These are phyloP conservation scores for Brachionus rotundiformis DNA, from an alignment of 1,140 invertebrate genomes.

Conservation along the genomic window DNA sequence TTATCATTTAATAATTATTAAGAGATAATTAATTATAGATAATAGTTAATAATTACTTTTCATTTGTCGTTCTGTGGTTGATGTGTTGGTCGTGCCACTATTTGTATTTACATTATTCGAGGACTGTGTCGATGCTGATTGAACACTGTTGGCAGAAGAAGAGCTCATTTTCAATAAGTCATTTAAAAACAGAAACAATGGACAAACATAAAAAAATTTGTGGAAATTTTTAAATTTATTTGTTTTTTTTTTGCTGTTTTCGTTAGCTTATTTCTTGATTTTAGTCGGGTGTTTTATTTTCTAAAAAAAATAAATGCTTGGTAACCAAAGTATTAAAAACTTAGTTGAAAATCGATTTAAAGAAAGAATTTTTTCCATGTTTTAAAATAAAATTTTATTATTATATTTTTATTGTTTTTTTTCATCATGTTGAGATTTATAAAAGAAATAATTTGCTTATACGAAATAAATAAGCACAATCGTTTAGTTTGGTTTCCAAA, in stretches of 20 bases:
- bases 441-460: neutral
- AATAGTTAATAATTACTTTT: neutral
- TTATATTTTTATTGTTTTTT: conserved; percentile 10
- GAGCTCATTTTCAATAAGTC: conserved; percentile 21
- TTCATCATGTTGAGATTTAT: conserved; percentile 20
- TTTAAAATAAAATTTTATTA: conserved; percentile 23
- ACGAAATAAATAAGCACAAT: neutral
- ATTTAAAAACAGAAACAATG: conserved; percentile 18
- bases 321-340: neutral
- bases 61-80: conserved; percentile 33
- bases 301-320: neutral
- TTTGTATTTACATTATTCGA: conserved; percentile 39
- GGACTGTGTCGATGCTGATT: neutral
- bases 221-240: neutral
- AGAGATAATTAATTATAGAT: neutral
- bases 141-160: neutral
- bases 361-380: neutral
- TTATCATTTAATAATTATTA: neutral
- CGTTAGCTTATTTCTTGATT: neutral
- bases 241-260: neutral
- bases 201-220: neutral
- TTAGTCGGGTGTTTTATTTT: neutral
- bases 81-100: neutral
- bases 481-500: neutral
- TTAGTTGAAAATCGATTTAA: conserved; percentile 26